Evolutionary conservation across 2,113 vertebrate genomes (phyloP), one percentile per base, ranked within the genome.

Genomic region (Campylorhamphus procurvoides): DNA sequence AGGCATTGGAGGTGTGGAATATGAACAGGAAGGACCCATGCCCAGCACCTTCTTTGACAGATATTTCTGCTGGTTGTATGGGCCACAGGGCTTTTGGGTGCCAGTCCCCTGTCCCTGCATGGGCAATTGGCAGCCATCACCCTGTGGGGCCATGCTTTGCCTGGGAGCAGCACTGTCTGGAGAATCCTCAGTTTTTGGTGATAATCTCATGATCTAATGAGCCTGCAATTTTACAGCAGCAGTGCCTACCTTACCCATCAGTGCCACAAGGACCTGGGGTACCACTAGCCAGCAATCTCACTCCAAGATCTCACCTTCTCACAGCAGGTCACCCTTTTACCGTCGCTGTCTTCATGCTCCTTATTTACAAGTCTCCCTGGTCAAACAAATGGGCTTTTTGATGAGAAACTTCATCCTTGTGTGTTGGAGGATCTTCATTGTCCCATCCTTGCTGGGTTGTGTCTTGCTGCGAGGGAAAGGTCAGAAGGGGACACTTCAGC

Each of bases 111-210:
- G 33, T 47, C 58, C 31, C 37, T 6, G 37, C 37, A 40, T 39
- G 19, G 31, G 46, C 0, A 2, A 39, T 64, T 35, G 40, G 50
- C 49, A 16, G 64, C 35, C 3, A 0, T 31, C 33, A 15, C 47
- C 56, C 9, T 2, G 2, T 2, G 4, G 69, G 14, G 46, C 44
- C 1, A 1, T 5, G 25, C 75, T 53, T 59, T 1, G 1, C 47
- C 28, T 23, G 35, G 10, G 23, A 10, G 17, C 62, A 52, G 37
- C 33, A 52, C 49, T 68, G 12, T n/a, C 42, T 49, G 58, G 24
- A 47, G 81, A 76, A 37, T 7, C 7, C 18, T 40, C 5, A 1
- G 14, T 31, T 39, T 66, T 63, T 31, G 5, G 37, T 33, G 49
- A 47, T 40, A 33, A 40, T 28, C 37, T 40, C 3, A 1, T 63